Base-by-base conservation (phyloP, 2,888 invertebrate species). In the Nomada fucata region DNA sequence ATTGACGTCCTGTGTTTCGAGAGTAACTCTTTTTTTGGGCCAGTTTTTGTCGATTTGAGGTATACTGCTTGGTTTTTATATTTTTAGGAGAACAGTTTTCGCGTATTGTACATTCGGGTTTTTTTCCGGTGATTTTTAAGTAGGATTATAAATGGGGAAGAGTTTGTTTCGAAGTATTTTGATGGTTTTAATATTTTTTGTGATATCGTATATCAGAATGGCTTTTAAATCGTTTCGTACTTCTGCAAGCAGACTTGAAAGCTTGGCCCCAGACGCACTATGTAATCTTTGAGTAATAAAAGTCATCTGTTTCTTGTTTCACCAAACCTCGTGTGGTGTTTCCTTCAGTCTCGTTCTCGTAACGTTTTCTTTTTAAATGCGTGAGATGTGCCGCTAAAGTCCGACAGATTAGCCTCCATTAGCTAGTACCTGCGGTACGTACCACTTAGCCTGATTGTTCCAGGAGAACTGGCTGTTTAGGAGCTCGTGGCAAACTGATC, bases 351-450 rank as follows among this genome's bases (percentile, higher is more conserved):
- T 50, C 15, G 13, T 59, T 47, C 10, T 57, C 20, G 2, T 20
- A 23, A 10, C 36, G 0, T 36, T 36, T 36, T 13, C 20, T 44
- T 13, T 57, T 29, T 10, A 10, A 88, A 76, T 84, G 86, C 89
- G 86, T 84, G 89, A 89, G 88, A 86, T 87, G 83, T 78, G 78
- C 83, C 71, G 86, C 85, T 84, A 86, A 64, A 88, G 90, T 88
- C 82, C 65, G 84, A 81, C 83, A 87, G 91, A 91, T 92, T 92
- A 92, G 90, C 86, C 89, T 85, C 89, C 88, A 90, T 92, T 91
- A 92, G 89, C 87, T 88, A 86, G 88, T 83, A 83, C 85, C 86
- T 20, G n/a, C 20, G 20, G n/a, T 89, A 89, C 87, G 89, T 90
- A 87, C 90, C 88, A 90, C 89, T 91, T 90, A 86, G 85, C 70